Evolutionary conservation across 2,113 vertebrate species (phyloP), one percentile per base, ranked within the genome.

Genomic region (Sisor rabdophorus): DNA sequence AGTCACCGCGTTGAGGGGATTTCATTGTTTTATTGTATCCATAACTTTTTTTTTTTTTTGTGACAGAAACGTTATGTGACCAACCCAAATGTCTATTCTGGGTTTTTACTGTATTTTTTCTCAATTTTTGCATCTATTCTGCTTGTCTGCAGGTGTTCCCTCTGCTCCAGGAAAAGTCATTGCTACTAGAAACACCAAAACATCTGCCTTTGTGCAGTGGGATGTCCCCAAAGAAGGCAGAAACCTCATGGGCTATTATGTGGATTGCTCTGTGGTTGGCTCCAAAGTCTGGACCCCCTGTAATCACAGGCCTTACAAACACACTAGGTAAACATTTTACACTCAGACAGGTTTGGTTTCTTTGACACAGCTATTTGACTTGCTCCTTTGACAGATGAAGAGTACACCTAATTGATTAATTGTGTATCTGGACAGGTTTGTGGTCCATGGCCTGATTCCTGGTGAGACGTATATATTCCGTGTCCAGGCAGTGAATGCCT

Each of bases 161-260:
- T 96, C 96, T 7, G 90, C 94, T 19, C 96, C 97, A 0, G 95
- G 96, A 63, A 87, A 87, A 7, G 90, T 97, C 1, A 87, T 93
- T 0, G 93, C 93, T 16, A 93, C 94, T 64, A 94, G 94, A 78
- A 96, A 98, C 88, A 96, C 95, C 20, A 99, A 92, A 87, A 93
- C 94, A 0, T 98, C 97, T 0, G 95, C 96, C 40, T 94, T 98
- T 47, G 95, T 99, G 40, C 94, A 96, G 28, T 99, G 97, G 95
- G 94, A 95, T 2, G 63, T 88, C 59, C 92, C 97, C 4, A 96
- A 93, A 83, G 87, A 91, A 0, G 88, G 80, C 44, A 93, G 93
- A n/a, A 87, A 90, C 81, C 91, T 99, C 2, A 89, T 97, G 60
- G 97, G 97, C 19, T 99, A 98, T 84, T 99, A 99, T 32, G 92